phyloP scores from a whole-genome alignment of 2,888 invertebrate genomes.

The Corbicula japonica region DNA sequence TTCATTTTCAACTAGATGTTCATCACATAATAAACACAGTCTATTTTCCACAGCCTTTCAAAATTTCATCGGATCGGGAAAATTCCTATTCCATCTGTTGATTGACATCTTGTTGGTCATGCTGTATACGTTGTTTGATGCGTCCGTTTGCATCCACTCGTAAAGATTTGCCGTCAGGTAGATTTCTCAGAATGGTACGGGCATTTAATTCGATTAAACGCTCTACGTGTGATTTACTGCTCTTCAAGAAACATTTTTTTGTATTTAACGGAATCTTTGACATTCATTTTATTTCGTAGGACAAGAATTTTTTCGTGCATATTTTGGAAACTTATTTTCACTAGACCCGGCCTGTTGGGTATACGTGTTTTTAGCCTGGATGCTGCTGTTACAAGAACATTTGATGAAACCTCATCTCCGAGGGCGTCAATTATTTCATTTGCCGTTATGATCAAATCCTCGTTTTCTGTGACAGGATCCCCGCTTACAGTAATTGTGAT shows the following conservation, averaged over 20 bases:
- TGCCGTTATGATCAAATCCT: background rate
- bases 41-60: too few relatives aligned
- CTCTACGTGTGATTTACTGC: conserved; percentile 29
- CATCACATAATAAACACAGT: too few relatives aligned
- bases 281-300: conserved; percentile 22
- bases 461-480: background rate
- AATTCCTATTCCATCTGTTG: too few relatives aligned
- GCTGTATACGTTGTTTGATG: conserved; percentile 14
- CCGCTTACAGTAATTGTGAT: background rate
- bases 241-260: conserved; percentile 21
- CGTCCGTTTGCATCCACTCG: conserved; percentile 27
- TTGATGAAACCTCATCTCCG: background rate
- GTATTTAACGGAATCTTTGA: conserved; percentile 6
- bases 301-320: conserved; percentile 28
- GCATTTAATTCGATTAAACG: conserved; percentile 32
- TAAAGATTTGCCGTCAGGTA: conserved; percentile 21
- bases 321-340: conserved; percentile 31
- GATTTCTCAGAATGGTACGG: conserved; percentile 18
- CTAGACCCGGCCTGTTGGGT: background rate
- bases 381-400: background rate
- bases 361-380: background rate
- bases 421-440: background rate
- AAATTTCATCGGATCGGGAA: too few relatives aligned
- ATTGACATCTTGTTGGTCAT: conserved; percentile 21
- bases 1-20: too few relatives aligned